Evolutionary conservation across 2,113 vertebrate species (phyloP), one percentile per base, ranked within the genome.

Genomic region (Phrynocephalus versicolor): DNA sequence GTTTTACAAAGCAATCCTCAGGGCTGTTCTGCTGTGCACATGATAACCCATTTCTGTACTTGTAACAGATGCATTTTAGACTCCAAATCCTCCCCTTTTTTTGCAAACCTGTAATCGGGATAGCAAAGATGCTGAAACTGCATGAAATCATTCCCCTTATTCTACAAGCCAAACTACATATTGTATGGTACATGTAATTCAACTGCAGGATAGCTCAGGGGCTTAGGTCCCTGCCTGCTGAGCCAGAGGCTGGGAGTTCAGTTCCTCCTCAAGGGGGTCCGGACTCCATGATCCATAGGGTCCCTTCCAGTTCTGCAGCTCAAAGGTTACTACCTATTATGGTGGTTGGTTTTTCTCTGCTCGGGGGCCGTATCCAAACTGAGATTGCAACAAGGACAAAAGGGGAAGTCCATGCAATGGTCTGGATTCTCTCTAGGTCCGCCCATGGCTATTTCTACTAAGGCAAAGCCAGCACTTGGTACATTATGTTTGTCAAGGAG

Each of bases 41-140:
- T 33, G 30, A 85, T 71, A 72, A 73, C 57, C 41, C n/a, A 73
- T 58, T 85, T 81, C 58, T 74, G 23, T 58, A 65, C 64, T 67
- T 65, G 30, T 23, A 37, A 81, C 80, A 51, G 8, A 23, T 73
- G 33, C 33, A 65, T 37, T 78, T 60, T 69, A 45, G 71, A 60
- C 37, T 85, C 30, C 39, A 37, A 79, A 58, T 70, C 39, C 55
- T 67, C 30, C 27, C 9, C 25, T 64, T 27, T 60, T 60, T 75
- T n/a, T 16, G 35, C 57, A 79, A 62, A 60, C 39, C 65, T 33
- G 21, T 58, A 71, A 60, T 80, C 51, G 5, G 23, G 14, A 80
- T 72, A n/a, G 77, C 30, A 78, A 73, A 80, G 39, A 51, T 62
- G 57, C 14, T 45, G 45, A 62, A n/a, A 15, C 16, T 25, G 30